Evolutionary conservation across 2,888 invertebrate species (phyloP).

Genomic region (Thera obeliscata): DNA sequence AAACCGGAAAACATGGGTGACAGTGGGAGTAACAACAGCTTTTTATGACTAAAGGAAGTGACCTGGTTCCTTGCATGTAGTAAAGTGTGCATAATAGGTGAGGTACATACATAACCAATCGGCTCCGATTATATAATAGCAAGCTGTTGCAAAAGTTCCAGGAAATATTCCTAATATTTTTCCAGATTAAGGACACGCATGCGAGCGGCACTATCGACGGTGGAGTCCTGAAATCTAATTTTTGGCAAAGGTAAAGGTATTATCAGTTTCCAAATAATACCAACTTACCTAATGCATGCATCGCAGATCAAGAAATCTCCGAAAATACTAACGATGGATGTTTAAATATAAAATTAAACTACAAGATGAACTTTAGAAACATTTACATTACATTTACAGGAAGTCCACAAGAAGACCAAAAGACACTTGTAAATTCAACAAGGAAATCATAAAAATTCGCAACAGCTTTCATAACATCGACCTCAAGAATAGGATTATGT

Average conservation of each 20-base stretch:
- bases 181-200: constrained; percentile 61
- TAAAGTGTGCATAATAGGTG: background rate
- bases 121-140: background rate
- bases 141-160: constrained; percentile 12
- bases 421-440: constrained; percentile 56
- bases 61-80: background rate
- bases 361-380: background rate
- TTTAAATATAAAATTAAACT: background rate
- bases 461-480: constrained; percentile 61
- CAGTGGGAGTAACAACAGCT: constrained; percentile 9
- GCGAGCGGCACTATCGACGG: constrained; percentile 43
- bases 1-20: constrained; percentile 2
- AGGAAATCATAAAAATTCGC: constrained; percentile 65
- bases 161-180: constrained; percentile 33
- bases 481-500: constrained; percentile 60
- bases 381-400: constrained; percentile 40
- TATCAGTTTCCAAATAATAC: background rate
- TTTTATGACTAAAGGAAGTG: constrained; percentile 11
- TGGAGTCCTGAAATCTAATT: constrained; percentile 44
- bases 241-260: constrained; percentile 53
- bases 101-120: background rate
- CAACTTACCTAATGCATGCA: background rate
- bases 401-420: constrained; percentile 57
- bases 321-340: background rate
- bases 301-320: background rate